Base-by-base conservation (phyloP, 2,888 invertebrate genomes). In the Pristionchus arcanus region DNA sequence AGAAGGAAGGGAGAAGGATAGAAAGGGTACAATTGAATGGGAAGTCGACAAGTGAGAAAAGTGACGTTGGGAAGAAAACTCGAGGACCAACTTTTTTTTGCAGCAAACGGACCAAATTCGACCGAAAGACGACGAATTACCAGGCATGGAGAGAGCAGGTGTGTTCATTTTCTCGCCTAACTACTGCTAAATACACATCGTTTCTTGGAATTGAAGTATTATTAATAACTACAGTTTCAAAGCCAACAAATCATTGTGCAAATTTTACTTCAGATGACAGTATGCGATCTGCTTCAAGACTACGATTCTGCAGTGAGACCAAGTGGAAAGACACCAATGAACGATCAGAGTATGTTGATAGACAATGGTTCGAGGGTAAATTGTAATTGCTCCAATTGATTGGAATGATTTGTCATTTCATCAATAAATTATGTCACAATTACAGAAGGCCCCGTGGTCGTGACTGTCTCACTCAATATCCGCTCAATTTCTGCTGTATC, bases 31-130 rank as follows among this genome's bases (percentile, higher is more conserved):
- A 81, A 49, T 81, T 81, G 81, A 53, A 81, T 49, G 81, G 81
- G 81, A 81, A 81, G 74, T 74, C 37, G 74, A 34, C 74, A 74
- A 74, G 21, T 34, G 74, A 37, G 34, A 74, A 34, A 74, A 37
- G 37, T 74, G 74, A 74, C 49, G 81, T 53, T 42, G n/a, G 49
- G 25, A 49, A 49, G 49, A 49, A 53, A 28, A 49, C n/a, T 81
- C 49, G 28, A 11, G 49, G 37, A 53, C 81, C 31, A 13, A 34
- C 31, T 34, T 28, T 34, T 15, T 81, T 28, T 92, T 94, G 74
- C 91, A 94, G 94, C 90, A 94, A 94, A 87, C 90, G 94, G 77
- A 94, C 94, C 21, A 93, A 94, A 34, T 94, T 94, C 92, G 94
- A 94, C 87, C 92, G 94, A 16, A 90, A 93, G 86, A 94, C 94